These are phyloP conservation scores for Ectobius pallidus DNA, from an alignment of 2,888 invertebrate genomes.

Conservation along the genomic window DNA sequence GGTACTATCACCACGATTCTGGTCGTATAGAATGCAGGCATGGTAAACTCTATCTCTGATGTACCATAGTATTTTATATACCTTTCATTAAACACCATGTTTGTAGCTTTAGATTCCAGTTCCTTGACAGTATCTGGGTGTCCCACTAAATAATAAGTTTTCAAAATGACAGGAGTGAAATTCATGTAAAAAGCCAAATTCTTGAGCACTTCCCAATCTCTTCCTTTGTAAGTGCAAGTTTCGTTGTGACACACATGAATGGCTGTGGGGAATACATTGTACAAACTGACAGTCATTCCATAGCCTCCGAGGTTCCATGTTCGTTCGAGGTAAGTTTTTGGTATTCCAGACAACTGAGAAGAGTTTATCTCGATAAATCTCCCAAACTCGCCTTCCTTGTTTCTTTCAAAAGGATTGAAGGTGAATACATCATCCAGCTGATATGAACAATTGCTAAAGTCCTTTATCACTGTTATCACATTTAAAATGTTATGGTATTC, in stretches of 20 bases:
- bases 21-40: slow-evolving; percentile 51
- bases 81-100: not conserved
- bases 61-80: not conserved
- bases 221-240: slow-evolving; percentile 48
- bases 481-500: not conserved
- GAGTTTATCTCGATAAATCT: not conserved
- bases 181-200: slow-evolving; percentile 52
- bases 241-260: not conserved
- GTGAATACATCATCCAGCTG: not conserved
- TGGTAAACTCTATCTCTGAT: slow-evolving; percentile 52
- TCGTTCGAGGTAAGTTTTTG: not conserved
- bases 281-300: not conserved
- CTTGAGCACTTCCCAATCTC: slow-evolving; percentile 53
- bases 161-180: slow-evolving; percentile 49
- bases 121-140: not conserved
- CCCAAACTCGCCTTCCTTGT: not conserved
- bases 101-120: slow-evolving; percentile 17
- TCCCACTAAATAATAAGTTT: slow-evolving; percentile 42
- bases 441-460: not conserved
- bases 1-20: slow-evolving; percentile 55
- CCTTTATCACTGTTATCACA: not conserved
- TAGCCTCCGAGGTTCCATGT: not conserved
- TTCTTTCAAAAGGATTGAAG: not conserved
- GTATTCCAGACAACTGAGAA: not conserved
- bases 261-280: not conserved